These are phyloP conservation scores for Melinaea menophilus DNA, from an alignment of 2,888 invertebrate species.

Conservation along the genomic window DNA sequence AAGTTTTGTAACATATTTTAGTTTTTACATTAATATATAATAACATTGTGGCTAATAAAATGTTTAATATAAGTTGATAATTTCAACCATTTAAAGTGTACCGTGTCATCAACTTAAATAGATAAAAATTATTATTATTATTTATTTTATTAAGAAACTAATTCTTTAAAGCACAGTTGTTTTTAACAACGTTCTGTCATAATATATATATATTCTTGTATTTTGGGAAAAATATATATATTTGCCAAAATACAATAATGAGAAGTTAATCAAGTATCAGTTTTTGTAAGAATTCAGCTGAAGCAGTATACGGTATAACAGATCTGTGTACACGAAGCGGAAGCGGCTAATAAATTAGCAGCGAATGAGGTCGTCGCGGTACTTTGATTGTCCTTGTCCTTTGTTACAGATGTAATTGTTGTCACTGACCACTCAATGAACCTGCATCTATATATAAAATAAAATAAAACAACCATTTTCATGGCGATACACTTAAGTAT, in stretches of 20 bases:
- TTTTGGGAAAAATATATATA: not conserved
- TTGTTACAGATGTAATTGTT: not conserved
- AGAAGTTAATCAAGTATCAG: not conserved
- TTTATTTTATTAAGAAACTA: too few relatives aligned
- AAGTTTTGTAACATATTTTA: not conserved
- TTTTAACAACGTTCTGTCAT: too few relatives aligned
- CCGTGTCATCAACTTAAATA: too few relatives aligned
- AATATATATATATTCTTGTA: too few relatives aligned
- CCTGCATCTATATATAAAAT: too few relatives aligned
- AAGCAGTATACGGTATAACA: not conserved
- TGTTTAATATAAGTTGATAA: not conserved
- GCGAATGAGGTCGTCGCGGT: slow-evolving; percentile 2
- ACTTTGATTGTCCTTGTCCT: slow-evolving; percentile 8
- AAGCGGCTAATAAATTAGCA: slow-evolving; percentile 3
- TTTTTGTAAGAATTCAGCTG: not conserved
- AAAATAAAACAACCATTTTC: too few relatives aligned
- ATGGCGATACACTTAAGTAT: too few relatives aligned
- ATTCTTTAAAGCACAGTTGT: too few relatives aligned
- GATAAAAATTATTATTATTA: too few relatives aligned
- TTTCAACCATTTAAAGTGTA: too few relatives aligned
- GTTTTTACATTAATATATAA: too few relatives aligned
- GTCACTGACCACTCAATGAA: not conserved
- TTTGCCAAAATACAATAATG: not conserved
- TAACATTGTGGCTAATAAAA: too few relatives aligned
- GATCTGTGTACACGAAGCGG: not conserved